Evolutionary conservation across 2,888 invertebrate species (phyloP), one percentile per base, ranked within the genome.

Genomic region (Tenthredo mesomela): DNA sequence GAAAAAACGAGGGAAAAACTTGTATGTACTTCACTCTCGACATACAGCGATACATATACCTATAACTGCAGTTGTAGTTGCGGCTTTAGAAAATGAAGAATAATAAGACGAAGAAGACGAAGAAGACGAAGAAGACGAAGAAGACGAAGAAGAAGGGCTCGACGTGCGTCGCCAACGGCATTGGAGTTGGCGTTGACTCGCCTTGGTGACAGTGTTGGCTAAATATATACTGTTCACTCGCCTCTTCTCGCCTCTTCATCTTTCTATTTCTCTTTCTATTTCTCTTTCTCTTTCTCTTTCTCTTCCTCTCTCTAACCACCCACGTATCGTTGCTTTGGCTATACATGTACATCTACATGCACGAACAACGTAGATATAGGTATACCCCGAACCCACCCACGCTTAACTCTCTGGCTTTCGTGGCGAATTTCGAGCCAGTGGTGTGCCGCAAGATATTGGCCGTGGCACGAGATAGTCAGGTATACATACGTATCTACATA

Each of bases 21-120:
- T n/a, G n/a, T 37, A 15, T 54, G 50, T 50, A 77, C 29, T 40
- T 77, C n/a, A 40, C 71, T 77, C 77, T 29, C 77, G 50, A 77
- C 77, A 77, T 29, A 33, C 21, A 75, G 75, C 18, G 47, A 75
- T 75, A 75, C 75, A 75, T 18, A 25, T n/a, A n/a, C n/a, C n/a
- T n/a, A n/a, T n/a, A n/a, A n/a, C 18, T n/a, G 70, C n/a, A 18
- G 29, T 40, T n/a, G 70, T 9, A 18, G 29, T 40, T 18, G 37
- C 25, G 4, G 70, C 9, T 18, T 33, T 12, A n/a, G 71, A 21
- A 40, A n/a, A 33, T 15, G 18, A 21, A 21, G 61, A 61, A 25
- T 67, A 84, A 58, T 40, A 83, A 43, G 65, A 75, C 73, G 85
- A 77, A 80, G 78, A 84, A 67, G 83, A 67, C 40, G 77, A 82